Conservation (phyloP, 2,113 vertebrate genomes). For the Diadophis punctatus region DNA sequence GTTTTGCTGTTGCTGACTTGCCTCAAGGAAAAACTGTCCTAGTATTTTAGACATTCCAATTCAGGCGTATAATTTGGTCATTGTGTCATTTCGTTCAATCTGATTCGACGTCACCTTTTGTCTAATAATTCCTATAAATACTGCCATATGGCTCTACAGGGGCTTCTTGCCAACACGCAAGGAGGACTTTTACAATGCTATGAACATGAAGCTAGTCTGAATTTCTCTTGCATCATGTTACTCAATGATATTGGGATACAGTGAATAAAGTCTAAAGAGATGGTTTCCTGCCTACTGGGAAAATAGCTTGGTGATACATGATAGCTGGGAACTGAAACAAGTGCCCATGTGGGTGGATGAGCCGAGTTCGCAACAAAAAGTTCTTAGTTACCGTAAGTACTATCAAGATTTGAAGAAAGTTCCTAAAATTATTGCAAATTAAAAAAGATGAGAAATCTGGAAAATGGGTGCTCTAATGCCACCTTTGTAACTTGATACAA, state of each 20-base stretch:
- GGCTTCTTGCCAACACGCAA: neutral
- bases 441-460: neutral
- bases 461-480: neutral
- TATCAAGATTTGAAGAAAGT: neutral
- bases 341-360: constrained; percentile 14
- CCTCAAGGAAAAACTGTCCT: neutral
- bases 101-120: neutral
- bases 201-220: neutral
- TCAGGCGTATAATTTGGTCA: neutral
- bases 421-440: neutral
- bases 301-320: constrained; percentile 23
- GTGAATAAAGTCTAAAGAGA: neutral
- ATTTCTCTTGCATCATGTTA: neutral
- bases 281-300: neutral
- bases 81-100: neutral
- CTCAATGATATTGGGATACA: neutral
- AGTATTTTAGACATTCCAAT: neutral
- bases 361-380: neutral
- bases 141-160: neutral
- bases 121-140: neutral
- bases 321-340: constrained; percentile 51
- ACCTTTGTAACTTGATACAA: neutral
- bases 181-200: neutral
- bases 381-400: constrained; percentile 5
- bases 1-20: neutral